Percentiles rank a stretch among this genome's conserved stretches.
Evolutionary conservation across 2,797 vertebrate genomes (phyloP).

Genomic region (Chaetophractus vellerosus): DNA sequence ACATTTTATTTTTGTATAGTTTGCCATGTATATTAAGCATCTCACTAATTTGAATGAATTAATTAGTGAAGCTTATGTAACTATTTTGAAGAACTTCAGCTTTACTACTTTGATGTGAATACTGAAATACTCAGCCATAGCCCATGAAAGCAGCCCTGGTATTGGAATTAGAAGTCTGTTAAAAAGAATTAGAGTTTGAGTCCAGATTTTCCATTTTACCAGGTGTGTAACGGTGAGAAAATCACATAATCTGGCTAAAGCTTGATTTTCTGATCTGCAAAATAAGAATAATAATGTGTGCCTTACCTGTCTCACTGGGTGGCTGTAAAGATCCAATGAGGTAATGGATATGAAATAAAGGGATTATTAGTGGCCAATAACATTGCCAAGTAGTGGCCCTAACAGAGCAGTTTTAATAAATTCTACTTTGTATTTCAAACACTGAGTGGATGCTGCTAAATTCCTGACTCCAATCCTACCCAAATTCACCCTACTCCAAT

Average conservation of each 20-base stretch:
- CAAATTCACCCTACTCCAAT: background rate
- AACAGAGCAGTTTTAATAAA: too few relatives aligned
- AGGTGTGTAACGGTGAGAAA: background rate
- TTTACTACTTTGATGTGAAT: background rate
- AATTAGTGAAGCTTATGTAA: accelerated
- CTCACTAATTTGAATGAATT: accelerated
- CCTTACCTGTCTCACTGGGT: accelerated
- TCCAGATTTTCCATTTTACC: too few relatives aligned
- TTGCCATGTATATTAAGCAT: accelerated
- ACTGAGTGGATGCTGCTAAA: accelerated
- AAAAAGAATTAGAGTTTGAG: accelerated
- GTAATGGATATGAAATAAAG: background rate
- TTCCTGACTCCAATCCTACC: background rate
- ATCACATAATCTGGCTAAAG: background rate
- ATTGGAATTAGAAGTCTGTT: background rate
- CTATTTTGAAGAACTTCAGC: accelerated
- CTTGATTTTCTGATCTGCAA: background rate
- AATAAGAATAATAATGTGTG: background rate
- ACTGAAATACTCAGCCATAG: background rate
- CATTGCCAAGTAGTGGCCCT: background rate
- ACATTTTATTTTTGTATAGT: accelerated
- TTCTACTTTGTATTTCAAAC: background rate
- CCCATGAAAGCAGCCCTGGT: background rate
- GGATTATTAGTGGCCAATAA: background rate
- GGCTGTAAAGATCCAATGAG: background rate